A percentile compares a stretch with the other conserved stretches of the same genome.
phyloP scores from a whole-genome alignment of 1,140 invertebrate species.

The Brachionus asplanchnoidis region DNA sequence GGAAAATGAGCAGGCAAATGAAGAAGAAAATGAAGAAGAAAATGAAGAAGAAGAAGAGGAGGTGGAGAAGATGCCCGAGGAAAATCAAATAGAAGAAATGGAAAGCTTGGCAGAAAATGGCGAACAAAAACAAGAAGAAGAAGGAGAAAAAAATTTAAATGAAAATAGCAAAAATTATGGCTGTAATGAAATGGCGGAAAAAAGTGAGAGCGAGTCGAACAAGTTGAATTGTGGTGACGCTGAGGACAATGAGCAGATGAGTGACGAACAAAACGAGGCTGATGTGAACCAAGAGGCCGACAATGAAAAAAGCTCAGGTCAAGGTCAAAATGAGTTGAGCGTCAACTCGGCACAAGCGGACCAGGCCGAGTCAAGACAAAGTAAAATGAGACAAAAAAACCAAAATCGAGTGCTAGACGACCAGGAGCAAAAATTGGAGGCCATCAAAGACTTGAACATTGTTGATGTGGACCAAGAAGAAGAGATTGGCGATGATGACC shows the following conservation, averaged over 20 bases:
- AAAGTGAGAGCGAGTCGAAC: background rate
- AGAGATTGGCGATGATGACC: background rate
- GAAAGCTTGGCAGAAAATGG: background rate
- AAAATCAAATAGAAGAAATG: conserved; percentile 7
- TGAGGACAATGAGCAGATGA: background rate
- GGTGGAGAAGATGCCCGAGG: background rate
- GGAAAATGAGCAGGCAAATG: background rate
- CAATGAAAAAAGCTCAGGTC: background rate
- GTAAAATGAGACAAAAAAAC: conserved; percentile 6
- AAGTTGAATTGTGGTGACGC: background rate
- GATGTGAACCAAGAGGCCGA: background rate
- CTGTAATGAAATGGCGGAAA: background rate
- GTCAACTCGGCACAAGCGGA: background rate
- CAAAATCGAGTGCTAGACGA: background rate
- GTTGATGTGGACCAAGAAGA: background rate
- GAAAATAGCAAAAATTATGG: background rate
- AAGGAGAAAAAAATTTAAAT: background rate
- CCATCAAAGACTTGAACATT: conserved; percentile 11
- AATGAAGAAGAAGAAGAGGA: background rate
- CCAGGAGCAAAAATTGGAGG: background rate
- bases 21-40: background rate
- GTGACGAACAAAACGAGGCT: background rate
- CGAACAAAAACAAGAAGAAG: background rate
- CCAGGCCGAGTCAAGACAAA: background rate
- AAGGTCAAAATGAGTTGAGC: background rate